Evolutionary conservation across 2,888 invertebrate genomes (phyloP).

Genomic region (Aspidapion aeneum): DNA sequence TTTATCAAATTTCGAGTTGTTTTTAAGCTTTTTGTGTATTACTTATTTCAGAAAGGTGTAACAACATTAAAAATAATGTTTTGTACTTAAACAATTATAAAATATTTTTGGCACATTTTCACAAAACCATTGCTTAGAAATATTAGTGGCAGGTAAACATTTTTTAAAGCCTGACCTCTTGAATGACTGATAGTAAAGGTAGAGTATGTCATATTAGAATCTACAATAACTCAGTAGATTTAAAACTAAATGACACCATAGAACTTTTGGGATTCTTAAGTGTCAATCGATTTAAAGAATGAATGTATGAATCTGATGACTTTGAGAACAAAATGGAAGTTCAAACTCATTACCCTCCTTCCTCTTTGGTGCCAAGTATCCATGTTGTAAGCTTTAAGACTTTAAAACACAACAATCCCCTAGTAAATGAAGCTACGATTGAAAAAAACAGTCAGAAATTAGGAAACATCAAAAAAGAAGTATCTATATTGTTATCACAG

Average conservation of each 20-base stretch:
- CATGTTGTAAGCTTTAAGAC: constrained; percentile 68
- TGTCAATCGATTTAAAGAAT: constrained; percentile 59
- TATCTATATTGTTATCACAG: constrained; percentile 71
- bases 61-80: too few relatives aligned
- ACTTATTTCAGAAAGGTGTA: not conserved
- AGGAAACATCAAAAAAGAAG: constrained; percentile 50
- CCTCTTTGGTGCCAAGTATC: constrained; percentile 76
- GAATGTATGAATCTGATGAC: constrained; percentile 41
- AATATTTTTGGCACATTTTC: too few relatives aligned
- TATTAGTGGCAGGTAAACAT: too few relatives aligned
- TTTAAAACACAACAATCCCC: constrained; percentile 66
- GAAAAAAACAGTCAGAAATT: constrained; percentile 29
- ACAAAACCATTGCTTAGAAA: too few relatives aligned
- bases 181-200: constrained; percentile 62
- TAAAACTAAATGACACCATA: constrained; percentile 75
- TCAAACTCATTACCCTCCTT: constrained; percentile 72
- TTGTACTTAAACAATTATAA: too few relatives aligned
- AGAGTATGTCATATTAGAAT: constrained; percentile 72
- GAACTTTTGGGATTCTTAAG: constrained; percentile 85
- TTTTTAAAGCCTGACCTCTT: too few relatives aligned
- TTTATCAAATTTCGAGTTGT: not conserved
- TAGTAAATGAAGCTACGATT: constrained; percentile 43
- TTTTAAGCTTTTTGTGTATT: not conserved
- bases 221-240: constrained; percentile 57
- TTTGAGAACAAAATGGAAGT: constrained; percentile 56